Conservation (phyloP, 2,888 invertebrate species). For the Diplazon laetatorius region DNA sequence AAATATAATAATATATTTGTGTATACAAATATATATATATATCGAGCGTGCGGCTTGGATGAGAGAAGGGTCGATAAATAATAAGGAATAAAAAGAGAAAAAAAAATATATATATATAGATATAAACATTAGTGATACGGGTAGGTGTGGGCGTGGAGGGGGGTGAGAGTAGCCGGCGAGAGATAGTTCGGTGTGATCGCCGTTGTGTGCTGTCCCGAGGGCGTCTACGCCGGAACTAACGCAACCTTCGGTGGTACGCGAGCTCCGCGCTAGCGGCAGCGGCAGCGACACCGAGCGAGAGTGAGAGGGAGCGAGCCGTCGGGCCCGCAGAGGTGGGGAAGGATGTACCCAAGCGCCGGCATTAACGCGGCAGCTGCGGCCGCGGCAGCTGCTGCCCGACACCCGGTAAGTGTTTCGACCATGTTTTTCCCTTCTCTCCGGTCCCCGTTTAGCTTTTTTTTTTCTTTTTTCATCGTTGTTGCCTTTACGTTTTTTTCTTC, state of each 20-base stretch:
- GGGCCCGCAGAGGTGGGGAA: conserved; percentile 63
- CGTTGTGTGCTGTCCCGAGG: conserved; percentile 53
- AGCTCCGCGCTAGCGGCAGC: conserved; percentile 52
- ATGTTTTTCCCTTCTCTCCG: conserved; percentile 45
- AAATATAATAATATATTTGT: conserved; percentile 13
- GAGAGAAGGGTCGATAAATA: not conserved
- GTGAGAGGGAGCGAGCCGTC: conserved; percentile 43
- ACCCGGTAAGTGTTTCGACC: conserved; percentile 77
- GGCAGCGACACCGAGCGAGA: conserved; percentile 26
- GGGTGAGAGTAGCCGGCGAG: conserved; percentile 57
- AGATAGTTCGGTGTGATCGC: conserved; percentile 4
- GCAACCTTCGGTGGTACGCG: conserved; percentile 44
- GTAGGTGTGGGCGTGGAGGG: conserved; percentile 17
- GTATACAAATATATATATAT: conserved; percentile 7
- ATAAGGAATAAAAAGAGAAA: conserved; percentile 7
- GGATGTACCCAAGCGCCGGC: conserved; percentile 79
- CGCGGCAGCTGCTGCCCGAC: conserved; percentile 81
- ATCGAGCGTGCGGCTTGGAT: conserved; percentile 21
- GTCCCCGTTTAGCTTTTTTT: too few species aligned
- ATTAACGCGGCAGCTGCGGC: conserved; percentile 82
- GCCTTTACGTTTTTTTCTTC: too few species aligned
- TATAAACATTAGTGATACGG: not conserved
- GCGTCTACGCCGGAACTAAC: conserved; percentile 65
- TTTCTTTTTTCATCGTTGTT: conserved; percentile 38
- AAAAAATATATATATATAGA: conserved; percentile 7